Evolutionary conservation across 2,888 invertebrate species (phyloP), one percentile per base, ranked within the genome.

Genomic region (Clusia tigrina): DNA sequence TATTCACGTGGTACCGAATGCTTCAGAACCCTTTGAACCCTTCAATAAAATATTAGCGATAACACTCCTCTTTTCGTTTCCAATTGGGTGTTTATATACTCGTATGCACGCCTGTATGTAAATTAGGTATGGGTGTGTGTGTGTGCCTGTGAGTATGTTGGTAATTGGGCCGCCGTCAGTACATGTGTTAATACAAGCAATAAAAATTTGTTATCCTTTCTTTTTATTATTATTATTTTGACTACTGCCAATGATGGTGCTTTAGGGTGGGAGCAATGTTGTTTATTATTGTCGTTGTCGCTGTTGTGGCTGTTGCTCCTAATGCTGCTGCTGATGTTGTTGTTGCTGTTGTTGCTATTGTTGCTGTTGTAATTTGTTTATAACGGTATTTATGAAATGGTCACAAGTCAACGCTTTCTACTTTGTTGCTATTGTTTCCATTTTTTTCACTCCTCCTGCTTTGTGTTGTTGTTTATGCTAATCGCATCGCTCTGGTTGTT

Each of bases 331-430:
- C n/a, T n/a, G n/a, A n/a, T n/a, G n/a, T n/a, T n/a, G n/a, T n/a
- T 15, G 46, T 22, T 9, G 52, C 18, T 58, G 60, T 55, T 63
- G 63, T 58, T 54, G 63, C 48, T 56, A 62, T 48, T 65, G 64
- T 56, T 51, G 58, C 56, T 71, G 75, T 67, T 67, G 77, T 74
- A 77, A 77, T 76, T 78, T 73, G 76, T 77, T 74, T 76, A 77
- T 77, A 70, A 73, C 74, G 72, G 73, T 74, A 75, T 77, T 76
- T 78, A 76, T 75, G 78, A 77, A 79, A 77, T 77, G 78, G 78
- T 80, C 80, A 79, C 78, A 80, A 80, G 78, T 80, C 80, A 80
- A 79, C 79, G 78, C 76, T 67, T 54, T 20, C 20, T 52, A n/a
- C 48, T 32, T 60, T 60, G 57, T 25, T 64, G 23, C 57, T 57